Conservation (phyloP, 1,140 invertebrate species). For the Pentalonia nigronervosa region DNA sequence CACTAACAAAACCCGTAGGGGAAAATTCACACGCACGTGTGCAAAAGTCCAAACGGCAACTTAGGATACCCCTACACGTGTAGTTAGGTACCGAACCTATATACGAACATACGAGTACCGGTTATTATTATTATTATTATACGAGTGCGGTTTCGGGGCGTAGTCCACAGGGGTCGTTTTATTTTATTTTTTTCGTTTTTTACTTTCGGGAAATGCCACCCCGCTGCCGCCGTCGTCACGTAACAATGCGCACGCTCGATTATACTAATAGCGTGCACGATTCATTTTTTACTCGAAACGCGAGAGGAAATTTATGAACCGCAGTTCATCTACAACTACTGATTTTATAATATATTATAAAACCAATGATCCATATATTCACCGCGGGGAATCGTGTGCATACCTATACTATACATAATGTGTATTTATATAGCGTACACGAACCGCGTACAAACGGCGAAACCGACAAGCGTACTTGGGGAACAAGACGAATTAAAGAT, state of each 20-base stretch:
- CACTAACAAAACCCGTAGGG: background rate
- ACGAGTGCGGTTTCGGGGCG: background rate
- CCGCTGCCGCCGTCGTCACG: background rate
- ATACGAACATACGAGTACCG: background rate
- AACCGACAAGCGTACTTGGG: background rate
- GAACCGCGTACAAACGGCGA: background rate
- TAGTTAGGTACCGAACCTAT: background rate
- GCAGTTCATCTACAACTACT: background rate
- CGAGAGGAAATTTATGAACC: background rate
- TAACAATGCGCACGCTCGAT: background rate
- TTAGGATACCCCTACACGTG: background rate
- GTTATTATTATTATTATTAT: background rate
- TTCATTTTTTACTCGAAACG: background rate
- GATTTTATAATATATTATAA: background rate
- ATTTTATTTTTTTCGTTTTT: constrained; percentile 2
- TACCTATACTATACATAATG: background rate
- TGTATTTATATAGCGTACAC: background rate
- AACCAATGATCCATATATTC: background rate
- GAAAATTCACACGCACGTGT: background rate
- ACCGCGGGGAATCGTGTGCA: background rate
- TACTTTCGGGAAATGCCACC: background rate
- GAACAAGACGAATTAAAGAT: background rate
- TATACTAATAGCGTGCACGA: background rate
- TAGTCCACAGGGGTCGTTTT: background rate
- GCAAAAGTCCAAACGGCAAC: background rate